A percentile compares a stretch with the other conserved stretches of the same genome.
phyloP scores from a whole-genome alignment of 2,797 vertebrate species.

The Neosilurus hyrtlii region DNA sequence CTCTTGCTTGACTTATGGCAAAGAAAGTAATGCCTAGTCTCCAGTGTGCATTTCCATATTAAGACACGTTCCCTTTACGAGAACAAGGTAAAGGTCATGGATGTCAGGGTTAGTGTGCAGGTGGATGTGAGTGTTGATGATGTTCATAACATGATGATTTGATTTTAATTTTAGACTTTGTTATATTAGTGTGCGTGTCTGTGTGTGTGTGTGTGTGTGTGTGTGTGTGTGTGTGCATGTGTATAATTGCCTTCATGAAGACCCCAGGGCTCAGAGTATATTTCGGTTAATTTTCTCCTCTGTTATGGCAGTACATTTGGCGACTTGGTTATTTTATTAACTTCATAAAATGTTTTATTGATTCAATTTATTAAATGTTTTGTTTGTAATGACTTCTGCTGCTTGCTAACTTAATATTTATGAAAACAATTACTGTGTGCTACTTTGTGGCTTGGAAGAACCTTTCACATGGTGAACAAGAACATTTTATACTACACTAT shows the following conservation, averaged over 20 bases:
- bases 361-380: slow-evolving; percentile 17
- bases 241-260: not conserved
- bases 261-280: not conserved
- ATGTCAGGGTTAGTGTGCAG: not conserved
- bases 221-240: not conserved
- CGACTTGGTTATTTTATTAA: slow-evolving; percentile 12
- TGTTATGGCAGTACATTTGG: not conserved
- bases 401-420: not conserved
- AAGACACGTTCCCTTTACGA: not conserved
- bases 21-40: too few relatives aligned
- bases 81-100: not conserved
- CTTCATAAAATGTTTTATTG: not conserved
- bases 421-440: slow-evolving; percentile 14
- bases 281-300: not conserved
- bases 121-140: not conserved
- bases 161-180: not conserved
- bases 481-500: not conserved
- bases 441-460: not conserved
- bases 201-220: not conserved
- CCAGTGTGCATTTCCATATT: too few relatives aligned
- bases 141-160: not conserved
- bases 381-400: slow-evolving; percentile 8
- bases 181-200: not conserved
- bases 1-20: too few relatives aligned
- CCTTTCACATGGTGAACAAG: not conserved